These are phyloP conservation scores for Aptenodytes patagonicus DNA, from an alignment of 2,113 vertebrate species.

Conservation along the genomic window DNA sequence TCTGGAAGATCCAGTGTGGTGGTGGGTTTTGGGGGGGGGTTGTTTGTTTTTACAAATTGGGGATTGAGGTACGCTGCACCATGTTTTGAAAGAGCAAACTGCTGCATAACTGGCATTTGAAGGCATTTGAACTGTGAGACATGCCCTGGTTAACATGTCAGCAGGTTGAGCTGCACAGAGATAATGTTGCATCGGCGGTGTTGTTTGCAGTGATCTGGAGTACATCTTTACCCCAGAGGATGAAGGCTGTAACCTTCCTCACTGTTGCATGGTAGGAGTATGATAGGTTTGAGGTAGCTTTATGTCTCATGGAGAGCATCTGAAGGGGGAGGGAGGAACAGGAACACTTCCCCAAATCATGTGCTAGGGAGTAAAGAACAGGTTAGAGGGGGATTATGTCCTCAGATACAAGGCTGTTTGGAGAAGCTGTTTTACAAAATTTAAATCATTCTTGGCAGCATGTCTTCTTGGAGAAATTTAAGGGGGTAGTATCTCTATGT, in stretches of 20 bases:
- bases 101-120: not conserved
- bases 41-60: not conserved
- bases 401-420: not conserved
- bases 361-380: not conserved
- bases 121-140: slow-evolving; percentile 12
- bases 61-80: not conserved
- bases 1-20: not conserved
- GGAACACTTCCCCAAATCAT: not conserved
- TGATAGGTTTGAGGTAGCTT: not conserved
- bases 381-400: not conserved
- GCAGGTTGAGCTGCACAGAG: not conserved
- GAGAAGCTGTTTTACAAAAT: not conserved
- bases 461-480: not conserved
- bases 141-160: slow-evolving; percentile 24
- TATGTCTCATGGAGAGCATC: not conserved
- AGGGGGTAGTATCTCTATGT: not conserved
- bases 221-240: not conserved
- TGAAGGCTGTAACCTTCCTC: not conserved
- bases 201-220: not conserved
- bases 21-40: too few species aligned
- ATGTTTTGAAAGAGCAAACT: not conserved
- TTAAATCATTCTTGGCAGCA: not conserved
- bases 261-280: not conserved
- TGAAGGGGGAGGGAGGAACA: not conserved
- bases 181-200: not conserved